Conservation (phyloP, 2,888 invertebrate species). For the Zaprionus lineosus region DNA sequence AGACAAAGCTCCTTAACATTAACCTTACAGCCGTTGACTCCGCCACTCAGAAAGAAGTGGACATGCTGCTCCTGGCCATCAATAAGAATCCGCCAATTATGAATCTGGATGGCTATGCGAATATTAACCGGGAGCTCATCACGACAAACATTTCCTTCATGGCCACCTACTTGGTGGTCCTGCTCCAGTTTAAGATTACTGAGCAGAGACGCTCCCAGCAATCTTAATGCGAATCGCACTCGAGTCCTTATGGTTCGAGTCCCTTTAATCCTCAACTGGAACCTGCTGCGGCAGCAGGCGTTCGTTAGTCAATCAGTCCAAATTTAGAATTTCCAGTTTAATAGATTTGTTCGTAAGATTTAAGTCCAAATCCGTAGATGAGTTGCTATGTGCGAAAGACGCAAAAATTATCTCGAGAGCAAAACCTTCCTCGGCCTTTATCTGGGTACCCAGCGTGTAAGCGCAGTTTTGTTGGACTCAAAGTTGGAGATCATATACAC, state of each 20-base stretch:
- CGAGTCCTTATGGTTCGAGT: neutral
- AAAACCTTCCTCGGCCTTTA: constrained; percentile 52
- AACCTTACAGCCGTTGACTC: constrained; percentile 87
- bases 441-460: constrained; percentile 85
- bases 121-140: constrained; percentile 87
- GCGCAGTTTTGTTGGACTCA: constrained; percentile 91
- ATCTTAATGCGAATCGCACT: neutral
- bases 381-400: constrained; percentile 44
- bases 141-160: constrained; percentile 88
- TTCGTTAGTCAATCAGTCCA: no score
- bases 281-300: no score
- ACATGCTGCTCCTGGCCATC: constrained; percentile 89
- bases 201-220: constrained; percentile 70
- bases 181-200: constrained; percentile 89
- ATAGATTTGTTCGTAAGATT: neutral
- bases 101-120: constrained; percentile 89
- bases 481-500: constrained; percentile 88
- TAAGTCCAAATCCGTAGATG: neutral
- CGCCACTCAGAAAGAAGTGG: constrained; percentile 87
- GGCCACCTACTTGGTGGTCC: constrained; percentile 88
- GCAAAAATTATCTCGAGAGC: constrained; percentile 23
- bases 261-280: no score
- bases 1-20: constrained; percentile 87
- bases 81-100: constrained; percentile 90
- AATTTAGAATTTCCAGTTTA: neutral